Percentiles rank a stretch among this genome's conserved stretches.
Conservation (phyloP, 2,888 invertebrate genomes). For the Cyclophora albipunctata region DNA sequence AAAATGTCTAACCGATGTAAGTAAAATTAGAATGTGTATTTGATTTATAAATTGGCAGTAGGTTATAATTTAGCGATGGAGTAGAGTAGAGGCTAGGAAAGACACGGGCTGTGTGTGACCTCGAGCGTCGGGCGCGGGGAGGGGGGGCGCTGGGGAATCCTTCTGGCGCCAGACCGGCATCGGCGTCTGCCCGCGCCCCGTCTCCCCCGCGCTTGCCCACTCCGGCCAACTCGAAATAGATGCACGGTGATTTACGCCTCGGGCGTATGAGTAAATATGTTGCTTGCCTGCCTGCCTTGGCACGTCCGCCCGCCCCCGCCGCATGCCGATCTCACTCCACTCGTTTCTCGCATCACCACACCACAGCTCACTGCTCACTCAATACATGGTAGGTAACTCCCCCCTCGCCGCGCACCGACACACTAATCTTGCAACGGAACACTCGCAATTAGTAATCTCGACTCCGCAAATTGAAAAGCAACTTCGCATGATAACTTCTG, state of each 20-base stretch:
- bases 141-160: slow-evolving; percentile 74
- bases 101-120: slow-evolving; percentile 46
- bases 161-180: slow-evolving; percentile 76
- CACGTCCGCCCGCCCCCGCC: slow-evolving; percentile 65
- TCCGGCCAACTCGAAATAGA: slow-evolving; percentile 68
- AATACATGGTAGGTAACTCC: slow-evolving; percentile 3
- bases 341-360: slow-evolving; percentile 30
- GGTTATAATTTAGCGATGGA: too few species aligned
- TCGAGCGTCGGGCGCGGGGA: slow-evolving; percentile 41
- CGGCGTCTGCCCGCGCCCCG: slow-evolving; percentile 64
- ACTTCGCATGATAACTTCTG: slow-evolving; percentile 5
- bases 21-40: too few species aligned
- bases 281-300: slow-evolving; percentile 69
- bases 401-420: background rate
- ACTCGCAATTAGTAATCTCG: slow-evolving; percentile 11
- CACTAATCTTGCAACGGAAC: slow-evolving; percentile 12
- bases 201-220: slow-evolving; percentile 36
- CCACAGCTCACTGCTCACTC: slow-evolving; percentile 3
- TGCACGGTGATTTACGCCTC: slow-evolving; percentile 74
- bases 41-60: too few species aligned
- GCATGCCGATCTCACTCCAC: slow-evolving; percentile 46
- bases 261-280: slow-evolving; percentile 70
- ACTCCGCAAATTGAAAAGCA: slow-evolving; percentile 4
- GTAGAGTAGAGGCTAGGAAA: slow-evolving; percentile 17
- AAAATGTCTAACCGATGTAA: too few species aligned